Conservation (phyloP, 1,140 invertebrate species). For the Latrodectus geometricus region DNA sequence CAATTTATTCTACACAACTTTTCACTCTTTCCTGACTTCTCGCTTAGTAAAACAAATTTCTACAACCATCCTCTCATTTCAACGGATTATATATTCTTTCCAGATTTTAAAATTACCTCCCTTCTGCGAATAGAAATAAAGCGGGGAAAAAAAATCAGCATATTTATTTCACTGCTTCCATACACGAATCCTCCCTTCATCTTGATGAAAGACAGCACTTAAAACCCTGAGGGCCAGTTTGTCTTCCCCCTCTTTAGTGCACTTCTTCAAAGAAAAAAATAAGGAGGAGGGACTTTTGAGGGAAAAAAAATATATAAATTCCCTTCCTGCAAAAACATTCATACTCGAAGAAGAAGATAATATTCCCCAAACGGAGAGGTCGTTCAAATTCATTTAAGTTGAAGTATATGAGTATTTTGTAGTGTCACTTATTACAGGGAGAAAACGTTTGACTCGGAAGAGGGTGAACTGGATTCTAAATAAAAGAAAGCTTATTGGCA, state of each 20-base stretch:
- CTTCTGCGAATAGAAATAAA: background rate
- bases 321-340: background rate
- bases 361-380: slow-evolving; percentile 31
- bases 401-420: slow-evolving; percentile 39
- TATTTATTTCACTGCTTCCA: background rate
- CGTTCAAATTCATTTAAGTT: slow-evolving; percentile 38
- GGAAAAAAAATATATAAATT: background rate
- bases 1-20: too few species aligned
- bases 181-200: slow-evolving; percentile 20
- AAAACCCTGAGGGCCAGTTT: slow-evolving; percentile 32
- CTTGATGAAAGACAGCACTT: slow-evolving; percentile 43
- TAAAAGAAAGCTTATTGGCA: slow-evolving; percentile 1
- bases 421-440: slow-evolving; percentile 7
- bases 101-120: background rate
- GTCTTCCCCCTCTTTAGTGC: slow-evolving; percentile 1
- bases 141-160: background rate
- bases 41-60: too few species aligned
- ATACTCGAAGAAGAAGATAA: slow-evolving; percentile 1
- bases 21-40: too few species aligned
- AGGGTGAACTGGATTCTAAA: background rate
- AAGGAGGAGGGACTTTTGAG: background rate
- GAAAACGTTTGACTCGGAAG: background rate
- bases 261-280: background rate
- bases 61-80: too few species aligned
- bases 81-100: background rate